Evolutionary conservation across 1,140 invertebrate species (phyloP).

Genomic region (Drosophila mayri): DNA sequence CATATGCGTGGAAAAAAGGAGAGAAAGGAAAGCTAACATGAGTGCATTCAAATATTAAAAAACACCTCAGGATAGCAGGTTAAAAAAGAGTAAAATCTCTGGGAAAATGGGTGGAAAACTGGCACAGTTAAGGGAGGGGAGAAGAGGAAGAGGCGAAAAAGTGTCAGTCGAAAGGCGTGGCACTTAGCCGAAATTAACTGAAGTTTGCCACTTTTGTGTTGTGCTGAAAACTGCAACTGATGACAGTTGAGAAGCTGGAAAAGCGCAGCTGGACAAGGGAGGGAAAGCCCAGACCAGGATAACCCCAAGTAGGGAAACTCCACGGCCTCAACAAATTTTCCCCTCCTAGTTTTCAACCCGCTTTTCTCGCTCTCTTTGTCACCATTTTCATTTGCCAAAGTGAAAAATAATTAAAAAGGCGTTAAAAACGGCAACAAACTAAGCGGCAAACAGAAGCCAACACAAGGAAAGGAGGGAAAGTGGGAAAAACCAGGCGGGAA

Average conservation of each 20-base stretch:
- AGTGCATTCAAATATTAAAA: slow-evolving; percentile 77
- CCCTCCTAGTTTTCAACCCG: background rate
- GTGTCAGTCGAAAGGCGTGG: slow-evolving; percentile 29
- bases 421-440: slow-evolving; percentile 61
- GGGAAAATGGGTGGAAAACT: slow-evolving; percentile 5
- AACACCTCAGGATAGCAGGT: slow-evolving; percentile 50
- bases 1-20: slow-evolving; percentile 34
- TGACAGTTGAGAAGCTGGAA: slow-evolving; percentile 55
- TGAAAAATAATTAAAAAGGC: slow-evolving; percentile 77
- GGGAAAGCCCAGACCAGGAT: background rate
- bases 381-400: slow-evolving; percentile 57
- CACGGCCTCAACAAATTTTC: background rate
- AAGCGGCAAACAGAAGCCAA: slow-evolving; percentile 32
- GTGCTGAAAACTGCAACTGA: slow-evolving; percentile 50
- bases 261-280: slow-evolving; percentile 18
- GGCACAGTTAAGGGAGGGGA: background rate
- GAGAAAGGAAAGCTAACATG: slow-evolving; percentile 16
- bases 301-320: slow-evolving; percentile 24
- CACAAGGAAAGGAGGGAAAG: background rate
- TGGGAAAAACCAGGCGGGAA: background rate
- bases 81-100: background rate
- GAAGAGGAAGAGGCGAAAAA: background rate
- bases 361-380: slow-evolving; percentile 12
- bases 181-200: slow-evolving; percentile 59
- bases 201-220: slow-evolving; percentile 35